Evolutionary conservation across 2,113 vertebrate genomes (phyloP), one percentile per base, ranked within the genome.

Genomic region (Sylvilagus bachmani): DNA sequence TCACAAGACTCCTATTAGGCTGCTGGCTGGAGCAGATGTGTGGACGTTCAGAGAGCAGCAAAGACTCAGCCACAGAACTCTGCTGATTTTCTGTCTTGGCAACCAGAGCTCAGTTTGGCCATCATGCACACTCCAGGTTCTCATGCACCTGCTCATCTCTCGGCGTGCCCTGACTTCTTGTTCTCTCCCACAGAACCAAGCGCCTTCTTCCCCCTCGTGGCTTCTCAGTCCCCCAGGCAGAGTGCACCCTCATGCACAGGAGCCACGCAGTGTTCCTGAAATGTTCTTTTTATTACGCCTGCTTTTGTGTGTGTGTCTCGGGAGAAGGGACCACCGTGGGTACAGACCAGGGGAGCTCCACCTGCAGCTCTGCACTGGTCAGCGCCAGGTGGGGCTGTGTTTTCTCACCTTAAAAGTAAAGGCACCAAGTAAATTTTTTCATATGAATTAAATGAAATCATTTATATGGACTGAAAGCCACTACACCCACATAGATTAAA

Each of bases 331-430:
- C 0, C 2, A 13, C 10, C 44, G 44, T 44, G 6, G 44, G 6
- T 44, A 44, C 44, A 44, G 44, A 44, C 44, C 44, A 44, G 44
- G 44, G 44, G 7, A 44, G 44, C 5, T 5, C 6, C 5, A 11
- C 21, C 31, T 64, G 31, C 33, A 91, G 25, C 7, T 61, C 10
- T 3, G 0, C 0, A 36, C 0, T 31, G 3, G 3, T 10, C 3
- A 3, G 4, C 8, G 21, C 31, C 13, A 44, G 0, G 19, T 25
- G 25, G 19, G 29, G 7, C 7, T 92, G 55, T 79, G 36, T 38
- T 55, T 62, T 75, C 33, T 80, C 19, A 31, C 14, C 10, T 70
- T 90, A 84, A 64, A 73, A 73, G 27, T 70, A 55, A 51, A 92
- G 3, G 1, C 33, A 49, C 3, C 73, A 29, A 86, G 2, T 33